Evolutionary conservation across 1,140 invertebrate genomes (phyloP), one percentile per base, ranked within the genome.

Genomic region (Aphaenogaster floridana): DNA sequence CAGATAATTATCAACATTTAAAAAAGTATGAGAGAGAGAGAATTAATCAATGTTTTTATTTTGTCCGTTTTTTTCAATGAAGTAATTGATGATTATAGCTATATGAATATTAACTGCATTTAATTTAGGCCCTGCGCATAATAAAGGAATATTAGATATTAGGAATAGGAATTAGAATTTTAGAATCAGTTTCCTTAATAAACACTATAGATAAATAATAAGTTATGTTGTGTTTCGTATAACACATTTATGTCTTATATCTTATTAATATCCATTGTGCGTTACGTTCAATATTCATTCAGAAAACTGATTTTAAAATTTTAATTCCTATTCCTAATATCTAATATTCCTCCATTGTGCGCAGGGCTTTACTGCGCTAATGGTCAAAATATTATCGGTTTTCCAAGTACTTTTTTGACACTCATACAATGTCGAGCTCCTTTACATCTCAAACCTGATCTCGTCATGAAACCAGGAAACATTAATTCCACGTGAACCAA

Each of bases 401-500:
- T n/a, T 5, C 13, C 36, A 28, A 76, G 21, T 28, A 59, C 17
- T 42, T 72, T 54, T 13, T 39, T 15, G 3, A 39, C 28, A 71
- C 3, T 79, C 42, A 17, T 2, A 39, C 28, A 61, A 17, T 8
- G 34, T 45, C 9, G 36, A 81, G 59, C 8, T 17, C 39, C 21
- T 72, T 83, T 42, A 69, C 4, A 48, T 81, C 39, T 42, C 15
- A 48, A 3, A 11, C 59, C 57, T 77, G 36, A n/a, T 21, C n/a
- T 59, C 42, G 6, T 42, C 9, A 11, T 15, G 21, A 54, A 71
- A 42, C 9, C 54, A 42, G 7, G n/a, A 39, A 76, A 61, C 69
- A 63, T 84, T 84, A 84, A 84, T 84, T 84, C 71, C 45, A 61
- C 15, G 8, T 54, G 17, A 34, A 78, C 68, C 63, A 87, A 77